Percentiles rank a stretch among this genome's conserved stretches.
Evolutionary conservation across 2,113 vertebrate genomes (phyloP).

Genomic region (Sakesphorus luctuosus): DNA sequence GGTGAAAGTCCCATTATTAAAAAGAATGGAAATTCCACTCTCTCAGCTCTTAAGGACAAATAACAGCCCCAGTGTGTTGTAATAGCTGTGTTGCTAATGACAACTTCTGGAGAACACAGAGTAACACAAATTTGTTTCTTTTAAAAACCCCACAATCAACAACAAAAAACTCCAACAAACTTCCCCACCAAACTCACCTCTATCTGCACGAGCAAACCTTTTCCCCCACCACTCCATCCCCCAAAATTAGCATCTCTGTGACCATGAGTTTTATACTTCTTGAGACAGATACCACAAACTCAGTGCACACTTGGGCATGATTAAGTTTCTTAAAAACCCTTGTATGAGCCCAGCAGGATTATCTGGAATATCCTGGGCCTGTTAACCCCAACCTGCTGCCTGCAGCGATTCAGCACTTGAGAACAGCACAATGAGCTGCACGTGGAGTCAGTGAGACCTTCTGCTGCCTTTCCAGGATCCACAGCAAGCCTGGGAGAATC

Average conservation of each 20-base stretch:
- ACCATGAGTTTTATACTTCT: not conserved
- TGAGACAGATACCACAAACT: not conserved
- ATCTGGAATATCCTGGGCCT: rapidly evolving
- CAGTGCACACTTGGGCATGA: rapidly evolving
- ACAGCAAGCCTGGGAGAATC: not conserved
- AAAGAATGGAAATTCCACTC: not conserved
- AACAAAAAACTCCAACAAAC: not conserved
- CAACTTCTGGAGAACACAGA: not conserved
- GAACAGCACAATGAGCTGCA: not conserved
- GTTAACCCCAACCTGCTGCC: not conserved
- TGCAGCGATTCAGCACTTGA: not conserved
- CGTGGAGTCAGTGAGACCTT: rapidly evolving
- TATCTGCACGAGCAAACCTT: rapidly evolving
- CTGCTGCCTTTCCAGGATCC: not conserved
- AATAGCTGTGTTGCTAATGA: not conserved
- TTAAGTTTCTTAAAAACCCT: not conserved
- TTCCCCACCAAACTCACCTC: not conserved
- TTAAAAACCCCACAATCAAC: not conserved
- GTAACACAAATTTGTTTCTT: not conserved
- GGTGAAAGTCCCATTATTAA: not conserved
- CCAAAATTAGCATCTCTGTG: rapidly evolving
- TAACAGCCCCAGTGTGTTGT: not conserved
- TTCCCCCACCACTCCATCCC: rapidly evolving
- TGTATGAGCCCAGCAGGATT: not conserved
- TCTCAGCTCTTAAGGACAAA: not conserved